A percentile compares a stretch with the other conserved stretches of the same genome.
Evolutionary conservation across 2,797 vertebrate species (phyloP).

Genomic region (Geotrypetes seraphini): DNA sequence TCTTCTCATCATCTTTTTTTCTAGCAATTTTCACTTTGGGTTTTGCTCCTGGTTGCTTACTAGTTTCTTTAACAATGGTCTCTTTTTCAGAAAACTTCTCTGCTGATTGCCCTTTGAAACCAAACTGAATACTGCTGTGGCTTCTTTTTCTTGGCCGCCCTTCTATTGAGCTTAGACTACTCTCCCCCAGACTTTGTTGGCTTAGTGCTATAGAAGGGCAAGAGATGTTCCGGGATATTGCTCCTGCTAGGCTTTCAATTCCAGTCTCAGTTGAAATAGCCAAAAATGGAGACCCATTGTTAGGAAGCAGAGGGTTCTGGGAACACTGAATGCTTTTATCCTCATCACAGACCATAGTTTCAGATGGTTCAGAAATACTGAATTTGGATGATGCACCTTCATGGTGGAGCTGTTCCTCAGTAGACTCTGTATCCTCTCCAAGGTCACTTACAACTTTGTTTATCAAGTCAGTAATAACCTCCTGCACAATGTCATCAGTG

Average conservation of each 20-base stretch:
- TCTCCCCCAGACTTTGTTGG: constrained; percentile 58
- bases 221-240: constrained; percentile 77
- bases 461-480: constrained; percentile 75
- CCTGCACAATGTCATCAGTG: constrained; percentile 69
- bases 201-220: constrained; percentile 80
- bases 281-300: constrained; percentile 68
- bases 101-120: constrained; percentile 82
- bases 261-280: constrained; percentile 54
- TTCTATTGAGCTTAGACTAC: constrained; percentile 51
- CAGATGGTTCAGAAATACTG: constrained; percentile 27
- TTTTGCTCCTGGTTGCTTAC: constrained; percentile 79
- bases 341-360: constrained; percentile 32
- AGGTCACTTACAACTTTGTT: constrained; percentile 64
- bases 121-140: constrained; percentile 92
- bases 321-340: constrained; percentile 48
- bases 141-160: constrained; percentile 74
- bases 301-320: constrained; percentile 55
- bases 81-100: constrained; percentile 82
- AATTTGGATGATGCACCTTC: constrained; percentile 58
- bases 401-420: constrained; percentile 53
- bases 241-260: constrained; percentile 45
- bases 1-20: constrained; percentile 82
- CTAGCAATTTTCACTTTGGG: constrained; percentile 82
- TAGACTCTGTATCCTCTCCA: constrained; percentile 49
- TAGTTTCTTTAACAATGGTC: constrained; percentile 53